These are phyloP conservation scores for Apis laboriosa DNA, from an alignment of 1,140 invertebrate species.

Conservation along the genomic window DNA sequence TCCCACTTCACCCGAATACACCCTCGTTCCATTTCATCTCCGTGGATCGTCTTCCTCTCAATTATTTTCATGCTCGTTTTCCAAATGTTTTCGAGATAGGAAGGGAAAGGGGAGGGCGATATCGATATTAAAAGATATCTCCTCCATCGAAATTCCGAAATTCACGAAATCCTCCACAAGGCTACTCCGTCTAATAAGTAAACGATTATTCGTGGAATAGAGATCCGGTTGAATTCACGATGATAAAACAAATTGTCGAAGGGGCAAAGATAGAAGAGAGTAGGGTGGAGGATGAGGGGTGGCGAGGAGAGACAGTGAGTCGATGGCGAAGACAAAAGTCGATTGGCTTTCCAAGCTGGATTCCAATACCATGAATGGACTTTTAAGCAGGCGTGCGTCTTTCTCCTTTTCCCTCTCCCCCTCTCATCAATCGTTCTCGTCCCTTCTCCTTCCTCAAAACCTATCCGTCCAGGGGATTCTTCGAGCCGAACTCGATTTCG, in stretches of 20 bases:
- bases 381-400: conserved; percentile 66
- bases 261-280: background rate
- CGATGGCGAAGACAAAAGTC: conserved; percentile 58
- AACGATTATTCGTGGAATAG: background rate
- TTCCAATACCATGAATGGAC: conserved; percentile 66
- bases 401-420: conserved; percentile 20
- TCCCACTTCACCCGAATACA: conserved; percentile 19
- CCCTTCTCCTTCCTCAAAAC: conserved; percentile 20
- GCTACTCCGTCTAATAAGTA: no score
- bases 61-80: conserved; percentile 3
- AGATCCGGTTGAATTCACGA: no score
- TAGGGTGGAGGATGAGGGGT: background rate
- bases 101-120: no score
- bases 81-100: background rate
- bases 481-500: conserved; percentile 38
- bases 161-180: no score
- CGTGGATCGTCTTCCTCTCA: conserved; percentile 11
- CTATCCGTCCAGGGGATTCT: conserved; percentile 27
- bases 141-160: no score
- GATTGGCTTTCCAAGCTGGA: conserved; percentile 61
- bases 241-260: background rate
- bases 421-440: conserved; percentile 35
- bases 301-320: background rate
- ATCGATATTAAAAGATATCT: background rate
- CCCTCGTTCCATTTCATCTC: background rate